Evolutionary conservation across 2,797 vertebrate species (phyloP).

Genomic region (Sebastes minor): DNA sequence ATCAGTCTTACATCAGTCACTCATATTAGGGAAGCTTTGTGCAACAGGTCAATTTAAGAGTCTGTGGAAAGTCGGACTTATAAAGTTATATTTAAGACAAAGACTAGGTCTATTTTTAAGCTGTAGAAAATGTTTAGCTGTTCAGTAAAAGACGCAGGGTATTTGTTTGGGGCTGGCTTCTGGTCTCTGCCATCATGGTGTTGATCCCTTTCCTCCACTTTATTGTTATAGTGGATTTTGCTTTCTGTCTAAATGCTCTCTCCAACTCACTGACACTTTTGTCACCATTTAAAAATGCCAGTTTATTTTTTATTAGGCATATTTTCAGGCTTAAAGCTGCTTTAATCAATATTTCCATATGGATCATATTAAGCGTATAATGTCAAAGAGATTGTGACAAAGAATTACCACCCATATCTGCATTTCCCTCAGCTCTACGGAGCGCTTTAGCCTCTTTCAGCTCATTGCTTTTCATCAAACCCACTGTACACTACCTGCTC

Average conservation of each 20-base stretch:
- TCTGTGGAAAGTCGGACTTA: too few relatives aligned
- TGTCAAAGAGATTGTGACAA: background rate
- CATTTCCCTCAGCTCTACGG: background rate
- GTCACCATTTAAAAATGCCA: background rate
- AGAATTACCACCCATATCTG: background rate
- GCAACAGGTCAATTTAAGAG: too few relatives aligned
- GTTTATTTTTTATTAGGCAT: background rate
- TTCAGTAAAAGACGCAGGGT: background rate
- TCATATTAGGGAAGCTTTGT: too few relatives aligned
- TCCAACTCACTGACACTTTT: background rate
- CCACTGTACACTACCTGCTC: rapidly evolving
- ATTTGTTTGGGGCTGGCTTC: background rate
- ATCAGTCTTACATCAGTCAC: too few relatives aligned
- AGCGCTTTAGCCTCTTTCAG: background rate
- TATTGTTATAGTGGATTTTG: background rate
- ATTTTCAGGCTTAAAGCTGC: background rate
- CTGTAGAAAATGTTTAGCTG: background rate
- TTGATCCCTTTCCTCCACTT: background rate
- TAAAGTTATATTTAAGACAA: too few relatives aligned
- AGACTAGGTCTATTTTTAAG: too few relatives aligned
- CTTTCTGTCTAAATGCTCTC: background rate
- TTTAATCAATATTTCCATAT: background rate
- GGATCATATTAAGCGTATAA: background rate
- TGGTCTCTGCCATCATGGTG: background rate
- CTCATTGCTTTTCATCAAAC: too few relatives aligned